These are phyloP conservation scores for Silurus aristotelis DNA, from an alignment of 2,797 vertebrate species.

Conservation along the genomic window DNA sequence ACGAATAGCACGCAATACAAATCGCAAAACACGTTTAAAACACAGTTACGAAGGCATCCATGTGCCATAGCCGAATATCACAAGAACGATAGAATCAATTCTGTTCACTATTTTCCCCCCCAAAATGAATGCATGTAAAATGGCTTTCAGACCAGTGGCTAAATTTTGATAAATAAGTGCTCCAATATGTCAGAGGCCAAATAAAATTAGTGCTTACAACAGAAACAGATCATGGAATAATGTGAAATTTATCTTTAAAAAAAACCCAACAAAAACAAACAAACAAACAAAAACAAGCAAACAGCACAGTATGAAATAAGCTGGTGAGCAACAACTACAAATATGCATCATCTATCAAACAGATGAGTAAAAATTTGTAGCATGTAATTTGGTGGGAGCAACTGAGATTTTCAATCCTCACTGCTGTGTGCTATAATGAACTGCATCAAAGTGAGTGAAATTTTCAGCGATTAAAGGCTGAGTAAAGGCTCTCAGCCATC, in stretches of 20 bases:
- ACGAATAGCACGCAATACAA: constrained; percentile 30
- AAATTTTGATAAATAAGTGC: constrained; percentile 36
- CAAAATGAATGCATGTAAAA: constrained; percentile 8
- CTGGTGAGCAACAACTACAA: constrained; percentile 33
- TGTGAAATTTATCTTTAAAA: not conserved
- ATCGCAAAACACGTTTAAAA: constrained; percentile 26
- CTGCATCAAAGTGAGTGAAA: constrained; percentile 16
- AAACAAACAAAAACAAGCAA: constrained; percentile 6
- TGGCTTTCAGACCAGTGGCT: constrained; percentile 5
- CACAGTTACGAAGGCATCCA: constrained; percentile 11
- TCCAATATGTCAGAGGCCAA: constrained; percentile 12
- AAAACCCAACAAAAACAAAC: not conserved
- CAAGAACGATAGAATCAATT: constrained; percentile 4
- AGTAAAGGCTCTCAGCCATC: constrained; percentile 15
- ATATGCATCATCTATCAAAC: constrained; percentile 40
- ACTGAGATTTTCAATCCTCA: constrained; percentile 14
- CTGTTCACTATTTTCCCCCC: too few relatives aligned
- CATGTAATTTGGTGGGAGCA: constrained; percentile 3
- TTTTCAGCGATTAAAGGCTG: constrained; percentile 9
- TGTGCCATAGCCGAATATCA: constrained; percentile 18
- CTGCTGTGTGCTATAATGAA: not conserved
- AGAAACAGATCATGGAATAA: constrained; percentile 8
- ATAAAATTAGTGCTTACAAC: constrained; percentile 42
- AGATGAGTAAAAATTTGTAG: constrained; percentile 37
- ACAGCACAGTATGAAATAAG: constrained; percentile 17